Evolutionary conservation across 2,797 vertebrate species (phyloP).

Genomic region (Epinephelus awoara): DNA sequence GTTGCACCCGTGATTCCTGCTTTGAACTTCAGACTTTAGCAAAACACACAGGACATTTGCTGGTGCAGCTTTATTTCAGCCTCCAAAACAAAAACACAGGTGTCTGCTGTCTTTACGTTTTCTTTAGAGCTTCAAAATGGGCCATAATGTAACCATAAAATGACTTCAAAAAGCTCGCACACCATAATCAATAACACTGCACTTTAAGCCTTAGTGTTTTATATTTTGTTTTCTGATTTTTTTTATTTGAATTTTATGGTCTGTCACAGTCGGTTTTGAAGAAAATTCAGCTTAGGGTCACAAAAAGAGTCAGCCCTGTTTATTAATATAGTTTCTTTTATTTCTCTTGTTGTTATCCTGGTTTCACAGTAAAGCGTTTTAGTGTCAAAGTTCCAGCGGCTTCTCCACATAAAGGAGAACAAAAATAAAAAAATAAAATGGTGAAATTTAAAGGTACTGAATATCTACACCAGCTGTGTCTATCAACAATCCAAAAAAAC

Average conservation of each 20-base stretch:
- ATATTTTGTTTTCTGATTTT: too few species aligned
- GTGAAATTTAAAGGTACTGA: not conserved
- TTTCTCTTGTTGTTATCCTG: not conserved
- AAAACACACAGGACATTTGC: not conserved
- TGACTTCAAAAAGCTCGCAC: not conserved
- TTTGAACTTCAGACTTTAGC: not conserved
- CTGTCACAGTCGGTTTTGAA: conserved; percentile 22
- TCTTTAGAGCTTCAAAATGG: conserved; percentile 6
- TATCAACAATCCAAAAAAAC: not conserved
- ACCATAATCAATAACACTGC: conserved; percentile 21
- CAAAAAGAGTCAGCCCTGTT: not conserved
- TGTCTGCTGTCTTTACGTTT: not conserved
- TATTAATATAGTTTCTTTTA: conserved; percentile 7
- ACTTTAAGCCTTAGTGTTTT: conserved; percentile 2
- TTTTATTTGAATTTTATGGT: conserved; percentile 6
- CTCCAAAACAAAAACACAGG: not conserved
- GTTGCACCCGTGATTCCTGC: not conserved
- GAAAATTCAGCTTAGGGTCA: conserved; percentile 4
- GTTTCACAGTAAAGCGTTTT: not conserved
- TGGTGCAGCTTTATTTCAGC: not conserved
- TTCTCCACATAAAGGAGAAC: not conserved
- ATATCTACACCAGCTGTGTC: not conserved
- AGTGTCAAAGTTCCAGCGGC: not conserved
- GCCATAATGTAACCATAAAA: conserved; percentile 22
- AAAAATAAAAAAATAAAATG: not conserved